A percentile compares a stretch with the other conserved stretches of the same genome.
These are phyloP conservation scores for Anoplophora glabripennis DNA, from an alignment of 1,140 invertebrate genomes.

Conservation along the genomic window DNA sequence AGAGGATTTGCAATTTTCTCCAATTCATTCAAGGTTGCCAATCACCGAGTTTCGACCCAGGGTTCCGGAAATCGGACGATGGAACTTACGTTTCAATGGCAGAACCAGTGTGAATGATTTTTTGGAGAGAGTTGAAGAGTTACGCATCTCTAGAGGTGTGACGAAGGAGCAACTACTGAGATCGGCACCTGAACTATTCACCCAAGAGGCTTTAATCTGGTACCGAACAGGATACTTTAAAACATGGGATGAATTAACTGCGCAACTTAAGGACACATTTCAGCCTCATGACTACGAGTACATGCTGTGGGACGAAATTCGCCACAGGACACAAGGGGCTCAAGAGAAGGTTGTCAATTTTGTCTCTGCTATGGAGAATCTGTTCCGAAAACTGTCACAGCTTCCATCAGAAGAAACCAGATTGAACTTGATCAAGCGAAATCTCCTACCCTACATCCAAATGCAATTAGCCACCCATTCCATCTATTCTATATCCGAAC, in stretches of 20 bases:
- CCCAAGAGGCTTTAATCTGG: constrained; percentile 13
- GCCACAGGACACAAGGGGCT: constrained; percentile 11
- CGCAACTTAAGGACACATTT: neutral
- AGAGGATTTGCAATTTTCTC: too few species aligned
- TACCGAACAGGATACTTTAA: constrained; percentile 10
- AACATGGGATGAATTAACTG: constrained; percentile 8
- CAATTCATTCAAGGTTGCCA: too few species aligned
- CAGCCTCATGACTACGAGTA: constrained; percentile 14
- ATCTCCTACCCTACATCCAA: too few species aligned
- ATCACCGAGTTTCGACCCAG: too few species aligned
- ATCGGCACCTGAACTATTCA: constrained; percentile 21
- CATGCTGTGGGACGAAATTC: constrained; percentile 17
- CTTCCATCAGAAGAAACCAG: neutral
- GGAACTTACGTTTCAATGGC: too few species aligned
- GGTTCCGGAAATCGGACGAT: too few species aligned
- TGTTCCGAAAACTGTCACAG: neutral
- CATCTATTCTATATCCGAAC: too few species aligned
- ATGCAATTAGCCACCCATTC: too few species aligned
- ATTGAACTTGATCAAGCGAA: too few species aligned
- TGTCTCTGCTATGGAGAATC: constrained; percentile 11
- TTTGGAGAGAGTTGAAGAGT: too few species aligned
- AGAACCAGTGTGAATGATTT: too few species aligned
- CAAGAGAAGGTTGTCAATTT: constrained; percentile 1
- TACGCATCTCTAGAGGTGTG: too few species aligned
- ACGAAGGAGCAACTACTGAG: constrained; percentile 8